These are phyloP conservation scores for Pan troglodytes DNA, from an alignment of 2,113 vertebrate species.

Conservation along the genomic window NHGRI_mPanTro3-v2.1_pri NC_072402.2:95586001-95586500, in stretches of 20 bases:
- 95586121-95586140: not conserved
- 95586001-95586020: not conserved
- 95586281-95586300: not conserved
- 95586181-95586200: not conserved
- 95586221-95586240: not conserved
- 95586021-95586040: not conserved
- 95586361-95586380: not conserved
- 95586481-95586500: not conserved
- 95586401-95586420: not conserved
- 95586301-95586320: not conserved
- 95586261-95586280: not conserved
- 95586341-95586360: not conserved
- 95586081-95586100: not conserved
- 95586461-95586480: not conserved
- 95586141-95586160: not conserved
- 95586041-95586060: not conserved
- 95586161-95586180: not conserved
- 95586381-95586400: not conserved
- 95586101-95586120: not conserved
- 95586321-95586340: not conserved
- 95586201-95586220: not conserved
- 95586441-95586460: not conserved
- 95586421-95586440: not conserved
- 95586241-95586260: not conserved
- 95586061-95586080: not conserved